These are phyloP conservation scores for Uloborus diversus DNA, from an alignment of 1,140 invertebrate species.

Conservation along the genomic window DNA sequence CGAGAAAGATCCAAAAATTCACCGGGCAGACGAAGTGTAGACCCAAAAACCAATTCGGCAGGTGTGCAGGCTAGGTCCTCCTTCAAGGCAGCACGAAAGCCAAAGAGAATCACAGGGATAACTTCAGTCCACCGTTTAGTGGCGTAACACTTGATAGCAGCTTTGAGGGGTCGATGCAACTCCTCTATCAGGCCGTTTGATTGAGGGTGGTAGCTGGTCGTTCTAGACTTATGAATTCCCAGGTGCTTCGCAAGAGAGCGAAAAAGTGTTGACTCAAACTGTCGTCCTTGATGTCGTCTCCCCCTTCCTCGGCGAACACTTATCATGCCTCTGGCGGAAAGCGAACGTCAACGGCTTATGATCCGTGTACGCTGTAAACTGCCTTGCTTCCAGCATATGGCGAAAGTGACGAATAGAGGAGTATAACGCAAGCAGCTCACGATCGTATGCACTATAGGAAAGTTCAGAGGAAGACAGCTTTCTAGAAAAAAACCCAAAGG, in stretches of 20 bases:
- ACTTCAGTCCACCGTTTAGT: not conserved
- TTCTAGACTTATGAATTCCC: not conserved
- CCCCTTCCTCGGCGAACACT: slow-evolving; percentile 56
- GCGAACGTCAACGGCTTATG: slow-evolving; percentile 61
- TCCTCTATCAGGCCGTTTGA: slow-evolving; percentile 64
- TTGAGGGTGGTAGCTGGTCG: slow-evolving; percentile 59
- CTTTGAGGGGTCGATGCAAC: slow-evolving; percentile 65
- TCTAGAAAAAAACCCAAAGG: slow-evolving; percentile 52
- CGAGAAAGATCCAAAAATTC: slow-evolving; percentile 26
- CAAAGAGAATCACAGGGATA: slow-evolving; percentile 63
- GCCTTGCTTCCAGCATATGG: slow-evolving; percentile 61
- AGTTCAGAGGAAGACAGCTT: slow-evolving; percentile 29
- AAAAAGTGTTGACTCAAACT: not conserved
- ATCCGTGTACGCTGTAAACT: slow-evolving; percentile 61
- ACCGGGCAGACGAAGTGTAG: not conserved
- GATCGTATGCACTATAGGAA: slow-evolving; percentile 51
- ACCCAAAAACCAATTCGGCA: slow-evolving; percentile 22
- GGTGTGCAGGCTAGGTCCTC: not conserved
- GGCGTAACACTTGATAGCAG: slow-evolving; percentile 52
- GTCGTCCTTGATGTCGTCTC: not conserved
- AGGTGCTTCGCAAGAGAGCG: not conserved
- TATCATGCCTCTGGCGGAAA: slow-evolving; percentile 43
- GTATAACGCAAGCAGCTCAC: slow-evolving; percentile 59
- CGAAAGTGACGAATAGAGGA: slow-evolving; percentile 60
- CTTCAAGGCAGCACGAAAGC: slow-evolving; percentile 59